These are phyloP conservation scores for Saxidomus purpurata DNA, from an alignment of 1,140 invertebrate genomes.

Conservation along the genomic window DNA sequence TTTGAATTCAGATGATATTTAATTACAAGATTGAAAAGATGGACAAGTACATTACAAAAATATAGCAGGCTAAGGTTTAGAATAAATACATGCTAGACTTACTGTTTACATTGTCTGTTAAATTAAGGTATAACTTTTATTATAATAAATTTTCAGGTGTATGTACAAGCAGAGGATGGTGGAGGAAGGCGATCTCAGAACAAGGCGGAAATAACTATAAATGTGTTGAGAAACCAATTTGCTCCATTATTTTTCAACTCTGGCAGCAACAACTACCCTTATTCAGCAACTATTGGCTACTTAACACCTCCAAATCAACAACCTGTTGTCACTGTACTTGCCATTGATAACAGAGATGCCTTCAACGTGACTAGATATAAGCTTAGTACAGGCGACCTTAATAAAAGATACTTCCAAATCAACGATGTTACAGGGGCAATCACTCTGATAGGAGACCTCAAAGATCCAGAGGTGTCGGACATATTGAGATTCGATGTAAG, in stretches of 20 bases:
- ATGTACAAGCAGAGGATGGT: conserved; percentile 53
- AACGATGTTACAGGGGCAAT: conserved; percentile 3
- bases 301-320: not conserved
- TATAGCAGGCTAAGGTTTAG: too few species aligned
- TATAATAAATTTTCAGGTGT: conserved; percentile 50
- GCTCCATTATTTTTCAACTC: conserved; percentile 21
- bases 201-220: conserved; percentile 18
- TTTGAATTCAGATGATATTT: too few species aligned
- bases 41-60: too few species aligned
- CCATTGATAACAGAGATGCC: conserved; percentile 28
- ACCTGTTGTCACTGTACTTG: conserved; percentile 9
- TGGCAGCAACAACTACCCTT: not conserved
- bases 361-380: conserved; percentile 50
- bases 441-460: not conserved
- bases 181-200: not conserved
- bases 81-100: too few species aligned
- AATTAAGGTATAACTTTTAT: too few species aligned
- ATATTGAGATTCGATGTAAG: conserved; percentile 36
- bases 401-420: conserved; percentile 32
- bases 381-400: not conserved
- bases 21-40: too few species aligned
- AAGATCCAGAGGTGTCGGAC: not conserved
- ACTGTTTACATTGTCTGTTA: too few species aligned
- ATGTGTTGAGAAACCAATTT: conserved; percentile 12
- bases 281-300: conserved; percentile 34